phyloP scores from a whole-genome alignment of 2,797 vertebrate genomes.

The Sciurus vulgaris region DNA sequence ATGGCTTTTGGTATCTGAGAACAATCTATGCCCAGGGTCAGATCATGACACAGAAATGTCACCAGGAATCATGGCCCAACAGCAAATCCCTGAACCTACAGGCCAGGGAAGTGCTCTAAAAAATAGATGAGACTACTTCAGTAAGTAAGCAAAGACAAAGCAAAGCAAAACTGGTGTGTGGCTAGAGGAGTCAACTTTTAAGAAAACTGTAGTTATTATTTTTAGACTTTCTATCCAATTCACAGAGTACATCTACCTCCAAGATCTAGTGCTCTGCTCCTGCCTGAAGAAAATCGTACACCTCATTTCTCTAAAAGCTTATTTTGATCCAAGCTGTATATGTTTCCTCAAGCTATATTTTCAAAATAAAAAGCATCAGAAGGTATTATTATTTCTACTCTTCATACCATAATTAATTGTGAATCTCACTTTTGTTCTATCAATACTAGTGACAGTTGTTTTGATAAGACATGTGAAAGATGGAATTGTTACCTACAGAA shows the following conservation, averaged over 20 bases:
- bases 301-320: slow-evolving; percentile 20
- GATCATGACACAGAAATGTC: slow-evolving; percentile 62
- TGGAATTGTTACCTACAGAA: background rate
- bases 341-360: slow-evolving; percentile 49
- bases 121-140: background rate
- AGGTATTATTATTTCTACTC: slow-evolving; percentile 17
- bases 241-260: slow-evolving; percentile 18
- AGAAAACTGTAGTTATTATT: background rate
- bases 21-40: slow-evolving; percentile 37
- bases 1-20: slow-evolving; percentile 24
- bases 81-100: slow-evolving; percentile 6
- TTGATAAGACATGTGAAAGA: background rate
- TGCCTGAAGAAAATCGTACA: background rate
- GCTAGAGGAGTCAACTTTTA: background rate
- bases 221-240: background rate
- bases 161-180: background rate
- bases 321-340: slow-evolving; percentile 26
- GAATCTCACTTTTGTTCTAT: slow-evolving; percentile 46
- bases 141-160: background rate
- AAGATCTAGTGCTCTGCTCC: background rate
- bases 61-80: background rate
- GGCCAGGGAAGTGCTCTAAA: background rate
- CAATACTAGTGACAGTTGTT: background rate
- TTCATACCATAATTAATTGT: slow-evolving; percentile 49
- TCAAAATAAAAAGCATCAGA: background rate